A percentile compares a stretch with the other conserved stretches of the same genome.
Evolutionary conservation across 2,797 vertebrate species (phyloP).

Genomic region (Chiroxiphia lanceolata): DNA sequence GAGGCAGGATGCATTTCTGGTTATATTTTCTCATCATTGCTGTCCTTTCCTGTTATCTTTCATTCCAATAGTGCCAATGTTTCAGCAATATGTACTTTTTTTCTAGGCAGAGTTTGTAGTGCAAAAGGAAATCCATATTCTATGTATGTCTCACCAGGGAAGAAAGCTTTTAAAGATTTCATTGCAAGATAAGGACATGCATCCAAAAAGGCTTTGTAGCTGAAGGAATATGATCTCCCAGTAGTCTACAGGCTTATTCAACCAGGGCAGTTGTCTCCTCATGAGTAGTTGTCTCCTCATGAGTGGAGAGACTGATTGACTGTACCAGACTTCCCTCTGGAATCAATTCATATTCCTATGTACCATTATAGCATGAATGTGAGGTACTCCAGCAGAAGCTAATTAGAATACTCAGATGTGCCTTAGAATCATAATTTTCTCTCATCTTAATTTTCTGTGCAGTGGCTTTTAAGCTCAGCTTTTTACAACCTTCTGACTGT

Average conservation of each 20-base stretch:
- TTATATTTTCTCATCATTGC: background rate
- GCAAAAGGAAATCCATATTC: conserved; percentile 34
- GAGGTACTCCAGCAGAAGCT: conserved; percentile 6
- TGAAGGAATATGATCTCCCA: conserved; percentile 44
- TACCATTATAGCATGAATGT: background rate
- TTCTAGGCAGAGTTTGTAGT: conserved; percentile 1
- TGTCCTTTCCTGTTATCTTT: background rate
- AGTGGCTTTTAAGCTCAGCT: conserved; percentile 15
- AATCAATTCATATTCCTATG: background rate
- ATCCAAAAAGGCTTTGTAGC: conserved; percentile 37
- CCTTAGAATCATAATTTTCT: conserved; percentile 32
- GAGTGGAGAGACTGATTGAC: conserved; percentile 21
- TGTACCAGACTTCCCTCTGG: conserved; percentile 14
- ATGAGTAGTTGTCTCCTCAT: conserved; percentile 16
- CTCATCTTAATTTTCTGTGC: conserved; percentile 49
- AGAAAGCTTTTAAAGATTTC: conserved; percentile 44
- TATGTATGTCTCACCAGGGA: background rate
- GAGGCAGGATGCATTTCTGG: background rate
- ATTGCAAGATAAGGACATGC: background rate
- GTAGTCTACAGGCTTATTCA: conserved; percentile 39
- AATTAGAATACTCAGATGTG: background rate
- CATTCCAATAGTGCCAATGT: background rate
- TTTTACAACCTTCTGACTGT: conserved; percentile 33
- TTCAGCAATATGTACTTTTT: background rate
- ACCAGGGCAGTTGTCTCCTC: conserved; percentile 6